These are phyloP conservation scores for Drosophila asahinai DNA, from an alignment of 1,140 invertebrate genomes.

Conservation along the genomic window DNA sequence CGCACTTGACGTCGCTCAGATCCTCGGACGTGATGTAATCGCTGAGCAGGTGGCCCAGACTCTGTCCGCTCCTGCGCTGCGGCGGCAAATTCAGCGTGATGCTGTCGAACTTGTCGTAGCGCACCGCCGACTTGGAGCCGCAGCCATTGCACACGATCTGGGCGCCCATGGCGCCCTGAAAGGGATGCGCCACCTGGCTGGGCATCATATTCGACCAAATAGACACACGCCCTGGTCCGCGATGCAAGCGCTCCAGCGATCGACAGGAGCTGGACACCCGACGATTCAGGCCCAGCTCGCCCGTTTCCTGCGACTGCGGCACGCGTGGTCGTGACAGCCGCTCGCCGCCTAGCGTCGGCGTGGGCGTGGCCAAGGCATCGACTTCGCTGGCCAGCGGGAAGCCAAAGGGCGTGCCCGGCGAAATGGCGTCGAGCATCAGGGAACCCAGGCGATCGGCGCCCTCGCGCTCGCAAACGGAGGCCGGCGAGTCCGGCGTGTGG, in stretches of 20 bases:
- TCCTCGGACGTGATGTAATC: constrained; percentile 94
- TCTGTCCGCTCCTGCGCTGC: constrained; percentile 79
- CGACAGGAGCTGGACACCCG: constrained; percentile 77
- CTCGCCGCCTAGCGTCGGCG: constrained; percentile 49
- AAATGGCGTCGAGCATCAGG: constrained; percentile 43
- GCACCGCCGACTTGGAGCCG: constrained; percentile 92
- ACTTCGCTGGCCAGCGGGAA: constrained; percentile 47
- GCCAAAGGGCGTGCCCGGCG: constrained; percentile 55
- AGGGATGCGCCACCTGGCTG: constrained; percentile 87
- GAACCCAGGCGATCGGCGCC: constrained; percentile 49
- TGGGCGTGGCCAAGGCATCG: constrained; percentile 44
- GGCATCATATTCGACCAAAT: constrained; percentile 85
- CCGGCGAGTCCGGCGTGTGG: constrained; percentile 82
- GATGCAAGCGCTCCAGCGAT: constrained; percentile 85
- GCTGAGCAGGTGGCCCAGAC: constrained; percentile 88
- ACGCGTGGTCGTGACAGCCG: constrained; percentile 61
- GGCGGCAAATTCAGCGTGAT: constrained; percentile 91
- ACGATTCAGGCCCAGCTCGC: constrained; percentile 60
- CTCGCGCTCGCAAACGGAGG: constrained; percentile 79
- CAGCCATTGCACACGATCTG: constrained; percentile 93
- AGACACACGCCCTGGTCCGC: constrained; percentile 81
- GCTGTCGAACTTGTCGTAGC: constrained; percentile 96
- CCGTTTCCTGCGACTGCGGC: constrained; percentile 37
- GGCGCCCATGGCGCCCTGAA: constrained; percentile 93
- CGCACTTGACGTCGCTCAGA: constrained; percentile 93